Percentiles rank a stretch among this genome's conserved stretches.
These are phyloP conservation scores for Marcusenius ussheri DNA, from an alignment of 2,113 vertebrate species.

Conservation along the genomic window DNA sequence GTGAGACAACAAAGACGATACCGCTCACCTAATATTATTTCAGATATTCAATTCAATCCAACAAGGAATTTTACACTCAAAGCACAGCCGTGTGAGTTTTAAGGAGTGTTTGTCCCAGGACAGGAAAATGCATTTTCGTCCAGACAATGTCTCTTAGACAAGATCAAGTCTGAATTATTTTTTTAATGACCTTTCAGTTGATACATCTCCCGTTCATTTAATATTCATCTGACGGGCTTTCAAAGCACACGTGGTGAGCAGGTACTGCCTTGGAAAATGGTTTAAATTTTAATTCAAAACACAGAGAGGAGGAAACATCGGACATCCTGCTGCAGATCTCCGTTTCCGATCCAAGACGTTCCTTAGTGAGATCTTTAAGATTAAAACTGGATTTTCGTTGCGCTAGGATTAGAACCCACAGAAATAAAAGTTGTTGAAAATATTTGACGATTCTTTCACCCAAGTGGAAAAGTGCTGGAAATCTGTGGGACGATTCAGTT, in stretches of 20 bases:
- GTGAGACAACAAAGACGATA: too few relatives aligned
- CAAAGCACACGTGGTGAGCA: background rate
- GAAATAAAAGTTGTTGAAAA: background rate
- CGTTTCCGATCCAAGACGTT: background rate
- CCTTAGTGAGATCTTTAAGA: background rate
- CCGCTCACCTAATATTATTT: background rate
- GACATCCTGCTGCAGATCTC: background rate
- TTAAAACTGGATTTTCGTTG: background rate
- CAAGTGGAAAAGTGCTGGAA: background rate
- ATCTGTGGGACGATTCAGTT: background rate
- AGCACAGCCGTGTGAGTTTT: background rate
- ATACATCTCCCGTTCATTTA: background rate
- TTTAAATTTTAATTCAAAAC: slow-evolving; percentile 3
- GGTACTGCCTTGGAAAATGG: background rate
- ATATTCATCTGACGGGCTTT: background rate
- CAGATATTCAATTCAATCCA: background rate
- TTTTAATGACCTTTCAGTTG: background rate
- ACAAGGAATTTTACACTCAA: background rate
- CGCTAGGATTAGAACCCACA: background rate
- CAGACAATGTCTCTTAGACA: background rate
- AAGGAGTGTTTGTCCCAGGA: background rate
- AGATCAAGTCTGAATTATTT: slow-evolving; percentile 8
- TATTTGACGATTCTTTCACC: background rate
- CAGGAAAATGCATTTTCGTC: background rate
- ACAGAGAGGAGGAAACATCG: background rate